Conservation (phyloP, 92 coral and sea anemone genomes). For the Metridium senile region DNA sequence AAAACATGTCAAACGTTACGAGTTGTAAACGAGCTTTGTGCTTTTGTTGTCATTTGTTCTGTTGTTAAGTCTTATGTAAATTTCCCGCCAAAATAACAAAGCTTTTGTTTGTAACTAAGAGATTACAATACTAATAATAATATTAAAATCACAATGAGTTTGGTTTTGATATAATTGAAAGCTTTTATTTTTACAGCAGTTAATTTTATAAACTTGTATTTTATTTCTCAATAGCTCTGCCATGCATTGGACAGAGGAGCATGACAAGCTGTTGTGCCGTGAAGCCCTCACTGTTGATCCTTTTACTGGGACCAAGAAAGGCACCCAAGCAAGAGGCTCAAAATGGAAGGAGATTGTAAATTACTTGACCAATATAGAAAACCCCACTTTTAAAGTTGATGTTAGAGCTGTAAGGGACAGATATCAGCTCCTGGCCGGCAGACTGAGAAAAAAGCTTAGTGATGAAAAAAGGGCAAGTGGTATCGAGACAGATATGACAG, state of each 20-base stretch:
- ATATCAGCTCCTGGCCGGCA: slow-evolving; percentile 38
- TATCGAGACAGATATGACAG: slow-evolving; percentile 47
- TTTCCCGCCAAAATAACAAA: too few species aligned
- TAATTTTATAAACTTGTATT: too few species aligned
- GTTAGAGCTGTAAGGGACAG: slow-evolving; percentile 56
- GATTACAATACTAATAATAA: too few species aligned
- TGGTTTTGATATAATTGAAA: too few species aligned
- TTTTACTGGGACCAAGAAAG: slow-evolving; percentile 57
- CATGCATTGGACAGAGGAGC: slow-evolving; percentile 58
- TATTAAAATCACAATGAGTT: too few species aligned
- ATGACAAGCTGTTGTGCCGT: slow-evolving; percentile 44
- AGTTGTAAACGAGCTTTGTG: too few species aligned
- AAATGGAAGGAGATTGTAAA: slow-evolving; percentile 54
- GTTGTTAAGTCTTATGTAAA: too few species aligned
- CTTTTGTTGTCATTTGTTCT: too few species aligned
- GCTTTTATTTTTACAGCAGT: too few species aligned
- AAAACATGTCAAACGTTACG: too few species aligned
- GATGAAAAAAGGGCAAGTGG: slow-evolving; percentile 52
- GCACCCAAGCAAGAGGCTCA: slow-evolving; percentile 49
- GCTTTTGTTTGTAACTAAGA: too few species aligned
- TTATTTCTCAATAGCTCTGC: slow-evolving; percentile 2
- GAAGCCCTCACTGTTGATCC: slow-evolving; percentile 49
- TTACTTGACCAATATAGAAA: slow-evolving; percentile 25
- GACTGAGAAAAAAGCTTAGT: slow-evolving; percentile 36
- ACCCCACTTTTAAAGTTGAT: slow-evolving; percentile 44